Evolutionary conservation across 37 sponge, comb jelly and placozoan genomes (phyloP).

Genomic region (Ephydatia muelleri): DNA sequence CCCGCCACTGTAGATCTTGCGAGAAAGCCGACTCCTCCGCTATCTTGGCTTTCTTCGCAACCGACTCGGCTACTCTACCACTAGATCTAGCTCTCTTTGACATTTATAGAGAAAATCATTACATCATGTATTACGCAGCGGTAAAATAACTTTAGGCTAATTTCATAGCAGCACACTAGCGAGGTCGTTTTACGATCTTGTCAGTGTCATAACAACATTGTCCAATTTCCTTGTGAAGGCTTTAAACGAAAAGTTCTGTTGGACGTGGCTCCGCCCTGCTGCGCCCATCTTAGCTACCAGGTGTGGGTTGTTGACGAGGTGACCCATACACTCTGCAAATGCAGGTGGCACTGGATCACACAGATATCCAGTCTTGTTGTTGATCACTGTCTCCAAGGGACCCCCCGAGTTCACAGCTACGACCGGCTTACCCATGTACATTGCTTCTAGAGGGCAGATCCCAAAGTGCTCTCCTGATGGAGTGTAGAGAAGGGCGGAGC

Average conservation of each 20-base stretch:
- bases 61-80: not conserved
- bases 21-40: conserved; percentile 10
- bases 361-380: conserved; percentile 85
- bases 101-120: not conserved
- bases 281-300: conserved; percentile 55
- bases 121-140: no score
- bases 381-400: conserved; percentile 88
- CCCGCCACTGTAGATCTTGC: conserved; percentile 38
- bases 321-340: conserved; percentile 77
- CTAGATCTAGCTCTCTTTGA: conserved; percentile 29
- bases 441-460: conserved; percentile 96
- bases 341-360: conserved; percentile 73
- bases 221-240: conserved; percentile 76
- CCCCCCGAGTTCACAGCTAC: conserved; percentile 97
- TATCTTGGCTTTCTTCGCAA: conserved; percentile 19
- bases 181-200: not conserved
- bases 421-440: conserved; percentile 93
- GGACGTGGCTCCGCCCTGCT: conserved; percentile 58
- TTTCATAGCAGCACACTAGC: no score
- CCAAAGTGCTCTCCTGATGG: conserved; percentile 99
- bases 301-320: conserved; percentile 26
- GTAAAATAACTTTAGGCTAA: no score
- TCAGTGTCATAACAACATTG: conserved; percentile 8
- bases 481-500: conserved; percentile 88
- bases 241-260: conserved; percentile 84